phyloP scores from a whole-genome alignment of 2,888 invertebrate species.

The Callimorpha dominula region DNA sequence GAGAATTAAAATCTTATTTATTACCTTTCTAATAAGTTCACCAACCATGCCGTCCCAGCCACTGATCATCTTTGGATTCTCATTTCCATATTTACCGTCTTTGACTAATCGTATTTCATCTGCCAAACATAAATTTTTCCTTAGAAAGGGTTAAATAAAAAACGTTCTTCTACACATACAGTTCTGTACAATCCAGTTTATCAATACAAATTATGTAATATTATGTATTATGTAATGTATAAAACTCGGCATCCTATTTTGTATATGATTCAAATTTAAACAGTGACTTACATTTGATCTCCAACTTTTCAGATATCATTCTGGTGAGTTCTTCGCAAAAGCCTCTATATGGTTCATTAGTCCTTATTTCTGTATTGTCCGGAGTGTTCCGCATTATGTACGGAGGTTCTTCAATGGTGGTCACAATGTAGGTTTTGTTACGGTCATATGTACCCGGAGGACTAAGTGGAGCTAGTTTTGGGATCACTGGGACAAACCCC shows the following conservation, averaged over 20 bases:
- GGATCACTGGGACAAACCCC: conserved; percentile 91
- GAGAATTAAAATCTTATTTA: neutral
- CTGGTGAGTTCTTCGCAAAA: conserved; percentile 97
- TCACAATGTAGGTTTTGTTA: conserved; percentile 94
- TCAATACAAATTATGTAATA: no score
- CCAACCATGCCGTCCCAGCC: conserved; percentile 98
- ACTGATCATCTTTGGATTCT: conserved; percentile 91
- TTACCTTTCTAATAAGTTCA: conserved; percentile 94
- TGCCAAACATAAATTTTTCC: conserved; percentile 71
- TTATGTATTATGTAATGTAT: no score
- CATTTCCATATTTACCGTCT: conserved; percentile 95
- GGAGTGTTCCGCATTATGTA: conserved; percentile 92
- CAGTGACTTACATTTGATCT: conserved; percentile 92
- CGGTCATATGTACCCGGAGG: conserved; percentile 90
- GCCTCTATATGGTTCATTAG: conserved; percentile 93
- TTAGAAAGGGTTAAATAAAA: neutral
- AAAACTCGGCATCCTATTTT: neutral
- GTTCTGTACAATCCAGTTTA: no score
- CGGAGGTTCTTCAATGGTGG: conserved; percentile 95
- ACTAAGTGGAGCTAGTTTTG: conserved; percentile 90
- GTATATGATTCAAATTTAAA: neutral
- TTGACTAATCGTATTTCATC: conserved; percentile 94
- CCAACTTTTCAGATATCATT: conserved; percentile 92
- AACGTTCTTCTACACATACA: neutral
- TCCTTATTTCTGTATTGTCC: conserved; percentile 88